Base-by-base conservation (phyloP, 1,140 invertebrate genomes). In the Dreissena polymorpha region DNA sequence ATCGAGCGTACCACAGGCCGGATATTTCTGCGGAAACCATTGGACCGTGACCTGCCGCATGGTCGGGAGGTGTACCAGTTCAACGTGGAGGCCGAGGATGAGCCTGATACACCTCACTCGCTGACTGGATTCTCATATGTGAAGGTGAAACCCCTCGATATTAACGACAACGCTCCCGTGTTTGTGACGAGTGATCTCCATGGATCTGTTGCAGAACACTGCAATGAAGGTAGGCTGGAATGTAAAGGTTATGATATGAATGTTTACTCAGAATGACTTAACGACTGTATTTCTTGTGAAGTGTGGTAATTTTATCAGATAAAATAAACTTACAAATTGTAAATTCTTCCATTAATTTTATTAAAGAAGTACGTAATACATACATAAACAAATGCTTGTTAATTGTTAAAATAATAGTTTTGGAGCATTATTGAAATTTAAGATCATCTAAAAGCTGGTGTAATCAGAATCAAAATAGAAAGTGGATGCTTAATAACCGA, bases 101-200 rank as follows among this genome's bases (percentile, higher is more conserved):
- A 99, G 94, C 97, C 97, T 5, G 97, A 97, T 55, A 86, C 90
- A 55, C 87, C 89, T 39, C 78, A 89, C 21, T 88, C 90, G n/a
- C 86, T 93, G 74, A 97, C 99, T 8, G 98, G 98, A 60, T 99
- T 99, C 92, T 97, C 98, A n/a, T 98, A 99, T 93, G 98, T 99
- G 6, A 97, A 99, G 94, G 97, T 99, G 75, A 98, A 98, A 93
- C 95, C 99, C 5, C 97, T 98, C 91, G 98, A 99, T 91, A 98
- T 99, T 90, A 99, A 99, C 93, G 99, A 99, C 93, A 99, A 99
- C 93, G 96, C 97, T 16, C 99, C 99, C 5, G 96, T 97, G 84
- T 99, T 99, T 94, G 85, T 57, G 14, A 63, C 73, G 14, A 79
- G 86, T 53, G 69, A 84, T 6, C 65, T 92, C 16, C 86, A 75